Evolutionary conservation across 2,888 invertebrate species (phyloP), one percentile per base, ranked within the genome.

Genomic region (Malachius bipustulatus): DNA sequence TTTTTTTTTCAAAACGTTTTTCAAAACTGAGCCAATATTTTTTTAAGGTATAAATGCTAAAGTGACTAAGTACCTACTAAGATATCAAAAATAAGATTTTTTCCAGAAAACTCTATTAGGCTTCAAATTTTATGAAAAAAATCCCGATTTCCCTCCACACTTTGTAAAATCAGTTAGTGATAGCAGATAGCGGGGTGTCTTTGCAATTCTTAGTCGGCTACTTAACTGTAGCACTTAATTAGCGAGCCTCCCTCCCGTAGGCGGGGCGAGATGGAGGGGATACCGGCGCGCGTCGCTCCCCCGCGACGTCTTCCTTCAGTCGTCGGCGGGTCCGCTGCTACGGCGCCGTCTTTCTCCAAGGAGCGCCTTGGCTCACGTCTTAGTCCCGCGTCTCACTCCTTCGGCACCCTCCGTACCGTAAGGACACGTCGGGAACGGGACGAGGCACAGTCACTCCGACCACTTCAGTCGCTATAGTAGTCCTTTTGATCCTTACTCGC

Each of bases 251-350:
- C 59, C 59, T 56, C 48, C 46, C 44, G 56, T 57, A 55, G 60
- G 59, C 59, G 60, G 57, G 59, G 52, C 54, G 47, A 47, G 50
- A 48, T 44, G 47, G 41, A 44, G 47, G 46, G 51, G 53, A 44
- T 51, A 44, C 65, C 47, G 55, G 56, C 56, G 56, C 57, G 55
- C 55, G 50, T 48, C 54, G 51, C 47, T 44, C 55, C 55, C 55
- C 56, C 53, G 54, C 59, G 56, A 59, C 60, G 60, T 61, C 62
- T 61, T 62, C 56, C 56, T 56, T 57, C 62, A 63, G 63, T 62
- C 62, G 61, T 54, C 61, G 59, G 56, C 59, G 55, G 60, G 55
- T 60, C 59, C 56, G 60, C 57, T 57, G 56, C 54, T 50, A 46
- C 54, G 54, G 55, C 60, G 61, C 59, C 59, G 59, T 48, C 52